Evolutionary conservation across 92 coral and sea anemone genomes (phyloP).

Genomic region (Metridium senile): DNA sequence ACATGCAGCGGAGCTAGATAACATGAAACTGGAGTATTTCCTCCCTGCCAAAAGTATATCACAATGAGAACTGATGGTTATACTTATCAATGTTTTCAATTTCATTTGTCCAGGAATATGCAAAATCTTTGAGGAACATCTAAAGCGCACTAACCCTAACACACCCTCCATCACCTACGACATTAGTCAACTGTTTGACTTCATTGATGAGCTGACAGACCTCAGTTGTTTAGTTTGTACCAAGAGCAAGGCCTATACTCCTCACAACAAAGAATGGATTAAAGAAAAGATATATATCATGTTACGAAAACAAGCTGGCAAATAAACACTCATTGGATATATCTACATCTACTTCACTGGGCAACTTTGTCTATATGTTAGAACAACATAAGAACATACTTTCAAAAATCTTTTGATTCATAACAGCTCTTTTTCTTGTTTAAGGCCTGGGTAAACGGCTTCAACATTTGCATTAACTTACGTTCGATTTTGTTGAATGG

Average conservation of each 20-base stretch:
- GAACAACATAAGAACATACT: background rate
- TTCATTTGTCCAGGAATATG: conserved; percentile 70
- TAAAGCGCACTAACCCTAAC: conserved; percentile 90
- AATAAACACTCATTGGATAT: conserved; percentile 32
- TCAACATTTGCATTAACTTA: too few species aligned
- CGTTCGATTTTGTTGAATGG: too few species aligned
- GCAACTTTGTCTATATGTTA: too few species aligned
- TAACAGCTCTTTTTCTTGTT: too few species aligned
- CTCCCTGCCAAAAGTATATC: too few species aligned
- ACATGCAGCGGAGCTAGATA: too few species aligned
- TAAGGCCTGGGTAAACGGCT: too few species aligned
- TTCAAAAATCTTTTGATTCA: background rate
- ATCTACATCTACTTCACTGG: background rate
- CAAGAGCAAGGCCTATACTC: conserved; percentile 72
- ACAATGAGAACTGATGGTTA: too few species aligned
- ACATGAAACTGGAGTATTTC: too few species aligned
- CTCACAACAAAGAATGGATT: conserved; percentile 97
- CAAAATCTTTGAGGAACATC: conserved; percentile 96
- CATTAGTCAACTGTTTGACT: conserved; percentile 96
- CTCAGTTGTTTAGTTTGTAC: conserved; percentile 85
- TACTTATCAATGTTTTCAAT: background rate
- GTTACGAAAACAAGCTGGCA: conserved; percentile 97
- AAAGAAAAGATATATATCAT: conserved; percentile 92
- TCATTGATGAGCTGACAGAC: conserved; percentile 87
- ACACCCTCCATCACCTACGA: conserved; percentile 97